Base-by-base conservation (phyloP, 2,888 invertebrate species). In the Girardia tigrina region DNA sequence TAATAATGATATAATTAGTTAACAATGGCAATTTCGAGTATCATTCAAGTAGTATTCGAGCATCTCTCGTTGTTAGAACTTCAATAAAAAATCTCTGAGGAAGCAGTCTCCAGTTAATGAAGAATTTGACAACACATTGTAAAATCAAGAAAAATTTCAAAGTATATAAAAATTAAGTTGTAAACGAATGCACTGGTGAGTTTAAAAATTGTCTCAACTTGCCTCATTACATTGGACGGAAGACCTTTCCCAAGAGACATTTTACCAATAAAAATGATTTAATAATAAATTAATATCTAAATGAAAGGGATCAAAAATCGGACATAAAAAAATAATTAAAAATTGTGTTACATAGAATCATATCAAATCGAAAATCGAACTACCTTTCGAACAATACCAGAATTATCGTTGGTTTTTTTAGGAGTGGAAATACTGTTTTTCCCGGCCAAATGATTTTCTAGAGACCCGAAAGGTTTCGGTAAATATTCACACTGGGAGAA, bases 401-500 rank as follows among this genome's bases (percentile, higher is more conserved):
- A 94, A 79, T 94, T 94, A 78, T 85, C 86, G n/a, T 77, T 42
- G 75, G 72, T 74, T 86, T 87, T 87, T 87, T 86, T 86, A 80
- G 81, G 82, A 78, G 83, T 80, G 69, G 87, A 87, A 81, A 87
- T 86, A 78, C 82, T 82, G 77, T 86, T 86, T 83, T 90, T 90
- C 26, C 89, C 89, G 76, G 89, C 89, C 56, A 94, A 88, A 76
- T 91, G 89, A 79, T 89, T 89, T 86, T 95, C 94, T 79, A 97
- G 86, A 83, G 93, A 92, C 77, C 90, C 88, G 86, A 97, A 97
- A 23, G 95, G 95, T 79, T 93, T 90, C 0, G 95, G 95, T 81
- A 97, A 87, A 86, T 95, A 97, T 83, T 91, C 91, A 85, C 95
- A 94, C 84, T 98, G 97, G 1, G 93, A 91, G 83, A 94, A 95